Evolutionary conservation across 2,888 invertebrate species (phyloP), one percentile per base, ranked within the genome.

Genomic region (Lithophane ornitopus): DNA sequence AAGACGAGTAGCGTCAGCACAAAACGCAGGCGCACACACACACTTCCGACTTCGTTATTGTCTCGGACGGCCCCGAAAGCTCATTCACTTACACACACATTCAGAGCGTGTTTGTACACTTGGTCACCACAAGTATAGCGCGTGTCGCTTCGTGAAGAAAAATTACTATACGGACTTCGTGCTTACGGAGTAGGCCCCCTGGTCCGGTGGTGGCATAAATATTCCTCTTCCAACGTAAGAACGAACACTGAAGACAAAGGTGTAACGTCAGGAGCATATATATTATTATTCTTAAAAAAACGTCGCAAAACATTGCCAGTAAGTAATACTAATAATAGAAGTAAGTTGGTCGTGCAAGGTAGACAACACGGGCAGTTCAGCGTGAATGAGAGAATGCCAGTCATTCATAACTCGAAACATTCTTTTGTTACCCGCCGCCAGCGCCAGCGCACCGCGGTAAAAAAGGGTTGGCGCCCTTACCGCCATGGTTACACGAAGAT

Each of bases 351-450:
- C 76, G 70, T 80, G 61, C 80, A 75, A 76, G 79, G 81, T 78
- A 87, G 84, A 81, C 77, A 77, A 70, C 71, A 76, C 76, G 83
- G 74, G 72, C 72, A 52, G 52, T 59, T 49, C 70, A 56, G 65
- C 74, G 85, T 90, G 89, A 91, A 91, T 90, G 90, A 81, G 69
- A 84, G 89, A 87, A 89, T 84, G 83, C 85, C 80, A 86, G 87
- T 87, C 90, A 90, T 89, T 90, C 89, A 90, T 87, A 85, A 84
- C 83, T 77, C 79, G 74, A 72, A 81, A 78, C 82, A 80, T 81
- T 84, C 87, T 85, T 88, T 89, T 89, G 86, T 89, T 82, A 82
- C 72, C 69, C 76, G 86, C 90, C 88, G 88, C 84, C 63, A 66
- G 85, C 75, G 61, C 65, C 62, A 66, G 85, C 75, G 61, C 65